A percentile compares a stretch with the other conserved stretches of the same genome.
These are phyloP conservation scores for Helobdella robusta DNA, from an alignment of 2,888 invertebrate species.

Conservation along the genomic window DNA sequence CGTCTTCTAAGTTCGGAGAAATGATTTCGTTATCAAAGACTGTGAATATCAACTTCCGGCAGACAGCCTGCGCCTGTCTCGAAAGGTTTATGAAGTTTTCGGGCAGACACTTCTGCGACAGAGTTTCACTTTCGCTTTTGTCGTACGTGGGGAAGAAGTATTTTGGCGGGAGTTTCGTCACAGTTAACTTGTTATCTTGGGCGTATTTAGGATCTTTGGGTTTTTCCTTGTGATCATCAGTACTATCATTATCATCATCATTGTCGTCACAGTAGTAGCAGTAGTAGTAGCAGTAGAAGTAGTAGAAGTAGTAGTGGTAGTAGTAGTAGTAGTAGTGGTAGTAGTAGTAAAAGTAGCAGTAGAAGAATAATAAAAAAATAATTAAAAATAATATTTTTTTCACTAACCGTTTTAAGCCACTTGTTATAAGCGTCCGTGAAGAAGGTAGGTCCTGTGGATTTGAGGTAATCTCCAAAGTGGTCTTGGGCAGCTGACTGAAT, in stretches of 20 bases:
- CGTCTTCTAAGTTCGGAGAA: too few relatives aligned
- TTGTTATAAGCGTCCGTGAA: slow-evolving; percentile 26
- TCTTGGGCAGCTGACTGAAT: slow-evolving; percentile 27
- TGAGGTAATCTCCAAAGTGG: slow-evolving; percentile 31
- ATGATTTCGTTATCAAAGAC: slow-evolving; percentile 12
- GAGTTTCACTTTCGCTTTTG: slow-evolving; percentile 29
- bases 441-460: slow-evolving; percentile 33
- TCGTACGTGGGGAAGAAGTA: slow-evolving; percentile 36
- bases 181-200: background rate
- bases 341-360: background rate
- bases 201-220: background rate
- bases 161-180: slow-evolving; percentile 28
- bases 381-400: background rate
- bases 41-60: slow-evolving; percentile 10
- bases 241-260: background rate
- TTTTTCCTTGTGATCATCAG: background rate
- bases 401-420: slow-evolving; percentile 1
- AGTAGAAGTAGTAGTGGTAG: slow-evolving; percentile 3
- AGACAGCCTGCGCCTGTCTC: slow-evolving; percentile 18
- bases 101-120: slow-evolving; percentile 29
- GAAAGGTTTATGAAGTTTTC: background rate
- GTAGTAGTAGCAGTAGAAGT: background rate
- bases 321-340: background rate
- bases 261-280: slow-evolving; percentile 6
- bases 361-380: background rate